Base-by-base conservation (phyloP, 2,113 vertebrate species). In the Melanerpes formicivorus region DNA sequence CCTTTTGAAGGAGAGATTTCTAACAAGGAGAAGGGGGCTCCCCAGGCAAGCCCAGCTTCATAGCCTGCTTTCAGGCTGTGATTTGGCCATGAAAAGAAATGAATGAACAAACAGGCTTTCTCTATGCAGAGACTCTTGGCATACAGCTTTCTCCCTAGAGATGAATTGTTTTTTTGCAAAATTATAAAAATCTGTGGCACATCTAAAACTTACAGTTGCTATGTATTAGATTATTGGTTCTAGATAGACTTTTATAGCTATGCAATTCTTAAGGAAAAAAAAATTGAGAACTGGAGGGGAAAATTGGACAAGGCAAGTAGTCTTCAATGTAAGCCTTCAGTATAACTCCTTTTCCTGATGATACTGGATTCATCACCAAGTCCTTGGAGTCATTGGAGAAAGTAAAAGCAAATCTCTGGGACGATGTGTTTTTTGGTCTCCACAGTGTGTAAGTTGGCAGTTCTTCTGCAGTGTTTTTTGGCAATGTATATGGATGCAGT, bases 11-110 rank as follows among this genome's bases (percentile, higher is more conserved):
- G 26, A 84, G 62, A n/a, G 9, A 19, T 32, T 23, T 29, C 72
- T 46, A 52, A 12, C 11, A 2, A 11, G 60, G 21, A 29, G 79
- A 34, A 58, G 27, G 74, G 78, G 80, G 63, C 18, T 92, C 23
- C 40, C 48, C 78, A 5, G 62, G 66, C 70, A 84, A 2, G 34
- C 56, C 75, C 60, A 27, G 10, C 64, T 65, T 92, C 60, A 60
- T 42, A 60, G 56, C 42, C 64, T 80, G 60, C 58, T 58, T 82
- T 64, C 86, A 82, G 52, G 87, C 75, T 87, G 80, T 73, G 77
- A 27, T 64, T 84, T 74, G 67, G 32, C 72, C 60, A 30, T 48
- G 77, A 84, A 92, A 89, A 90, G 69, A 87, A 91, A 88, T 21
- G 87, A 90, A 78, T 8, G 40, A 40, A 40, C 40, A 88, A 64